Evolutionary conservation across 2,888 invertebrate species (phyloP).

Genomic region (Stenodema calcarata): DNA sequence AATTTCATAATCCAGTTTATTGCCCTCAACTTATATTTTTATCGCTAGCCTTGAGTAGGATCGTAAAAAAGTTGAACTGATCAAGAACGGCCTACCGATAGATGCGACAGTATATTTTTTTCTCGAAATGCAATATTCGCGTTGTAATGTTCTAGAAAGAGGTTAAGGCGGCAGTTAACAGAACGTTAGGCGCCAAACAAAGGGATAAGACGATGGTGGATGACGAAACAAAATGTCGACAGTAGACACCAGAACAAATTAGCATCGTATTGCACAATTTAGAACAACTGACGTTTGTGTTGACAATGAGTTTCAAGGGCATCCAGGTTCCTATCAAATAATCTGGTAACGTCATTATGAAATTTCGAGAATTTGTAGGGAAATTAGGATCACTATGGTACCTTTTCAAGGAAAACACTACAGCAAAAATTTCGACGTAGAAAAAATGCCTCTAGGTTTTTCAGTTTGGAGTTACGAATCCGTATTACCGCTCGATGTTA

Average conservation of each 20-base stretch:
- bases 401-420: too few species aligned
- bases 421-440: too few species aligned
- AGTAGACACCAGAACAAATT: too few species aligned
- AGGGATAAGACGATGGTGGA: neutral
- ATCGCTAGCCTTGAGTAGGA: conserved; percentile 1
- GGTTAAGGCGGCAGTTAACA: neutral
- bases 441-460: too few species aligned
- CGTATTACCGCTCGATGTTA: too few species aligned
- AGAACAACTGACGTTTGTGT: too few species aligned
- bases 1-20: neutral
- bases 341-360: too few species aligned
- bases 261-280: neutral
- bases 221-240: neutral
- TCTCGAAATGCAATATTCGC: neutral
- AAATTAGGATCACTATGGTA: too few species aligned
- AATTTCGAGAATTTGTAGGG: too few species aligned
- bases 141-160: neutral
- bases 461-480: too few species aligned
- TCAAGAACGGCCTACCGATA: neutral
- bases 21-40: conserved; percentile 2
- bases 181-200: neutral
- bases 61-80: neutral
- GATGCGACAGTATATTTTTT: neutral
- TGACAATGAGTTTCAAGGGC: too few species aligned
- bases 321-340: too few species aligned